Conservation (phyloP, 2,113 vertebrate species). For the Tricholaema leucomelas region DNA sequence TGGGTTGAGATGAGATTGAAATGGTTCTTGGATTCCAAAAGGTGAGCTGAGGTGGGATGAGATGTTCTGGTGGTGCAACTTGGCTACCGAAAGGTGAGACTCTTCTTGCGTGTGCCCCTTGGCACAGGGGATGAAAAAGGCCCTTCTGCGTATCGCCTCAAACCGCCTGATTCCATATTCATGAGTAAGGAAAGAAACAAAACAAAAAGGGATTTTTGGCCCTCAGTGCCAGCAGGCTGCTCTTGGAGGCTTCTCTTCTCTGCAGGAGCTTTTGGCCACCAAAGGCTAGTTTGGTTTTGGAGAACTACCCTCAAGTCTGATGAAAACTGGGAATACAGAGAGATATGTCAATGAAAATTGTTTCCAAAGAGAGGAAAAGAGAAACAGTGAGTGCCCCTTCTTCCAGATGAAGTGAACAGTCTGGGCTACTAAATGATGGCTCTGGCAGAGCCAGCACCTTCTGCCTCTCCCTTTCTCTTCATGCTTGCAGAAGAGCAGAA, state of each 20-base stretch:
- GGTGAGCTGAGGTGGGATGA: background rate
- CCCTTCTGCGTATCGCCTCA: background rate
- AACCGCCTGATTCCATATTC: background rate
- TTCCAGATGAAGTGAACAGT: background rate
- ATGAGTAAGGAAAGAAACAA: background rate
- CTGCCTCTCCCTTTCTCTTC: background rate
- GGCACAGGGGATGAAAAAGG: background rate
- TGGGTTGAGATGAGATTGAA: background rate
- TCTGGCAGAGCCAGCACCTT: background rate
- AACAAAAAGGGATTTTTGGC: background rate
- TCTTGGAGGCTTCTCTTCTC: background rate
- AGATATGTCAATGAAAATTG: accelerated
- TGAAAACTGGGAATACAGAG: background rate
- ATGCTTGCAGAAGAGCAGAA: background rate
- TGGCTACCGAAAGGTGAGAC: background rate
- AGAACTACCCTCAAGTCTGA: background rate
- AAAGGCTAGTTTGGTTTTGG: background rate
- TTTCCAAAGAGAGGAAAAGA: background rate
- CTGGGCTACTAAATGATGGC: background rate
- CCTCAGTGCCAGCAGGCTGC: background rate
- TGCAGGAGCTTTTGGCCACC: background rate
- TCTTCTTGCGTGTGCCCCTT: background rate
- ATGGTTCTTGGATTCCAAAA: no score
- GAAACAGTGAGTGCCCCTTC: background rate
- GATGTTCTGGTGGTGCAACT: background rate